Conservation (phyloP, 2,888 invertebrate genomes). For the Eristalis pertinax region DNA sequence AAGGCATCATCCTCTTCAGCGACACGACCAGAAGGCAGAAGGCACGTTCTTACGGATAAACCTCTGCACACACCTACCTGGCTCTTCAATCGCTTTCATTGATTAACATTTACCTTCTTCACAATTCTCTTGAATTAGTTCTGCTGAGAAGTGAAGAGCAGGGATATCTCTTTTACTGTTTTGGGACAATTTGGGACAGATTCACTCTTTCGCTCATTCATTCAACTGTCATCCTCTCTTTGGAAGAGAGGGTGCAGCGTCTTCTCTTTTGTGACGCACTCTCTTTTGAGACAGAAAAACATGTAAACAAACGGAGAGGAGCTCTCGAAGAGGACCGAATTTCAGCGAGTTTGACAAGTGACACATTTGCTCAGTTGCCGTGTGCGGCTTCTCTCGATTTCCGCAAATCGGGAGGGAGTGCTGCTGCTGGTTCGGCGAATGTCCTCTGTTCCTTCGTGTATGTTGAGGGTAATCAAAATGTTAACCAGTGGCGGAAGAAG, state of each 20-base stretch:
- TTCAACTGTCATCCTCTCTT: background rate
- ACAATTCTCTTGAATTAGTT: background rate
- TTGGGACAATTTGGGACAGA: slow-evolving; percentile 48
- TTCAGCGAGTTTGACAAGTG: background rate
- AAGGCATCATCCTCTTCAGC: slow-evolving; percentile 40
- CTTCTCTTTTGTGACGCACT: background rate
- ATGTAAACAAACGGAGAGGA: slow-evolving; percentile 56
- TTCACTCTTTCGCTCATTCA: background rate
- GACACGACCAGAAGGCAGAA: background rate
- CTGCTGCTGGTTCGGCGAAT: background rate
- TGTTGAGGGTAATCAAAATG: background rate
- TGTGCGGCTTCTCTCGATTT: background rate
- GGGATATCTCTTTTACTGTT: background rate
- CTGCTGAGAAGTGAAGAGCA: background rate
- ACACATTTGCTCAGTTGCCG: background rate
- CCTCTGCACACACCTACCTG: slow-evolving; percentile 7
- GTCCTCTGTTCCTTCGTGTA: background rate
- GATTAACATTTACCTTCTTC: background rate
- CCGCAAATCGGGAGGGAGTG: background rate
- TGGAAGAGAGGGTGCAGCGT: background rate
- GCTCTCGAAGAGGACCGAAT: background rate
- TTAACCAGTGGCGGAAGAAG: background rate
- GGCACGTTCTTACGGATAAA: slow-evolving; percentile 14
- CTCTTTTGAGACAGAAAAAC: background rate
- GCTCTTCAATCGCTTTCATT: background rate